Evolutionary conservation across 2,797 vertebrate genomes (phyloP), one percentile per base, ranked within the genome.

Genomic region (Vespertilio murinus): DNA sequence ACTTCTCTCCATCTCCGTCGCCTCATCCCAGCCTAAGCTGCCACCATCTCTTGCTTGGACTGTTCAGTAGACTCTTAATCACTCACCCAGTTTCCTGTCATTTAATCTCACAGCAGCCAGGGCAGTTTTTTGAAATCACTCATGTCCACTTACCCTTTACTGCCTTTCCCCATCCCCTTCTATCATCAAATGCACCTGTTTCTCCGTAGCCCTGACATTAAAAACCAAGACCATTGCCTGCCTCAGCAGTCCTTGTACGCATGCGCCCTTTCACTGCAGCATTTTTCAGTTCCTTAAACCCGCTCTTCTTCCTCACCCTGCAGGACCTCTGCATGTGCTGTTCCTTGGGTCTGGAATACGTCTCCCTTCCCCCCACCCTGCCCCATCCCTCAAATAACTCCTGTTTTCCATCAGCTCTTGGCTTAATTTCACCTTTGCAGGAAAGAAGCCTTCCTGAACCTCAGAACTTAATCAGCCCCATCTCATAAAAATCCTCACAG

Each of bases 51-150:
- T 12, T n/a, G 65, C 90, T 56, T 30, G 54, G 67, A 54, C 69
- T 25, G 1, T 6, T 30, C 84, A 2, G 30, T 8, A 81, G 79
- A 8, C 23, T 61, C 45, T 28, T 33, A 13, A 5, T 28, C 38
- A 33, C 56, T 78, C 12, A 11, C 20, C 23, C 54, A 0, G 0
- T 52, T 78, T 85, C 56, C 65, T 54, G 52, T 70, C 47, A 82
- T 52, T 49, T 30, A 69, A 38, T 64, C 64, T 82, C 87, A 64
- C 23, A 47, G 52, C 5, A 54, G 65, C 87, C 69, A 42, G 64
- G 49, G 49, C 25, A 56, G 91, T 47, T 54, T 89, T 93, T 88
- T 73, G 52, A 94, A 49, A 64, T 79, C 25, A 45, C 38, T 42
- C 25, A 61, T 3, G 10, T 52, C 56, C 1, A 17, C 61, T 17